A percentile compares a stretch with the other conserved stretches of the same genome.
These are phyloP conservation scores for Parnassius smintheus DNA, from an alignment of 2,888 invertebrate species.

Conservation along the genomic window DNA sequence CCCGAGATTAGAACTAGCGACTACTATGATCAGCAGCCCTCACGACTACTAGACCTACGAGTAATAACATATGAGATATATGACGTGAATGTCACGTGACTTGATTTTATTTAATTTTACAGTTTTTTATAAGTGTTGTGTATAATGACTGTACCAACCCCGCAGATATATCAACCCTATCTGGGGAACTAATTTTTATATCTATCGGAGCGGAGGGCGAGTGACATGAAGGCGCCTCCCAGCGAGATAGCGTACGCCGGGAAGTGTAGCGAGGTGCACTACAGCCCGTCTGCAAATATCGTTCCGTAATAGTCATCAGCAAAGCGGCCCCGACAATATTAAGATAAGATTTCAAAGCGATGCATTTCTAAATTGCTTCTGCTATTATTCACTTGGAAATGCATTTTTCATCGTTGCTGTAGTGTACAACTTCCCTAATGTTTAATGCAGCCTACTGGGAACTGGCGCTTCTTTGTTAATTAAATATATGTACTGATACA, in stretches of 20 bases:
- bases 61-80: too few species aligned
- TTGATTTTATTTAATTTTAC: too few species aligned
- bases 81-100: too few species aligned
- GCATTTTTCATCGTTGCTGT: slow-evolving; percentile 15
- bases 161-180: background rate
- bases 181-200: slow-evolving; percentile 8
- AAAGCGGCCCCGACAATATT: slow-evolving; percentile 50
- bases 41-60: too few species aligned
- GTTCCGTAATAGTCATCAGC: slow-evolving; percentile 52
- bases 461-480: slow-evolving; percentile 11
- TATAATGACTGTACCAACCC: too few species aligned
- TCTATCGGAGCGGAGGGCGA: slow-evolving; percentile 4
- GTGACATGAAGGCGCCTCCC: background rate
- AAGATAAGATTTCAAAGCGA: slow-evolving; percentile 41
- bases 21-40: too few species aligned
- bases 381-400: slow-evolving; percentile 26
- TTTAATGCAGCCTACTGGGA: slow-evolving; percentile 10
- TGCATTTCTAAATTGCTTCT: slow-evolving; percentile 32
- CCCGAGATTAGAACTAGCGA: too few species aligned
- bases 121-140: too few species aligned
- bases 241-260: slow-evolving; percentile 2
- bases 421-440: slow-evolving; percentile 18
- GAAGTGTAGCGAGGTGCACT: slow-evolving; percentile 28
- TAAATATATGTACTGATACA: slow-evolving; percentile 1
- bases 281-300: slow-evolving; percentile 41